Conservation (phyloP, 2,113 vertebrate genomes). For the Pseudopipra pipra region DNA sequence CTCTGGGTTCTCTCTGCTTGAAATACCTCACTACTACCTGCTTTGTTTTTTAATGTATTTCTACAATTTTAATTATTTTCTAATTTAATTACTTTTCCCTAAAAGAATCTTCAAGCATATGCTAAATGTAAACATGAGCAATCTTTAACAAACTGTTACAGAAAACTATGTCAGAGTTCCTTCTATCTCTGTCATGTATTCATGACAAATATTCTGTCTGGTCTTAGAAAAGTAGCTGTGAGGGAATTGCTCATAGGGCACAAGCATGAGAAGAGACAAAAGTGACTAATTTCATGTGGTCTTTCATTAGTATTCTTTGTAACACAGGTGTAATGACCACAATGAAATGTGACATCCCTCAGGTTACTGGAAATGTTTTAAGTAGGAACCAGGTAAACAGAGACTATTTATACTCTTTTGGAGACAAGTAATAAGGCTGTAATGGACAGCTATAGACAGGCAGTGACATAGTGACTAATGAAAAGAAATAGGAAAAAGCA, state of each 20-base stretch:
- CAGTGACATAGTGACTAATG: slow-evolving; percentile 28
- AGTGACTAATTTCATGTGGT: background rate
- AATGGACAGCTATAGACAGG: slow-evolving; percentile 27
- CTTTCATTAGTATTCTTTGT: background rate
- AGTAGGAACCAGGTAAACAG: slow-evolving; percentile 6
- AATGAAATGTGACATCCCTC: background rate
- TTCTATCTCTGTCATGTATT: background rate
- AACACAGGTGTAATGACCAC: background rate
- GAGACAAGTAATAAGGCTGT: background rate
- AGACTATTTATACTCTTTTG: background rate
- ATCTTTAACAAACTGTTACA: background rate
- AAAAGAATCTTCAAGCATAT: background rate
- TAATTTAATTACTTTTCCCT: background rate
- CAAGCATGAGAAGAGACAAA: background rate
- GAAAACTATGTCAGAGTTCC: background rate
- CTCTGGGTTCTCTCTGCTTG: background rate
- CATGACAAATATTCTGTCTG: background rate
- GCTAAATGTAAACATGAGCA: background rate
- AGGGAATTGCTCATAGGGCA: background rate
- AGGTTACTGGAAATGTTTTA: background rate
- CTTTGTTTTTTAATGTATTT: background rate
- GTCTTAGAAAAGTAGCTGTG: background rate
- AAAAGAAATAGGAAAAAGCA: slow-evolving; percentile 50
- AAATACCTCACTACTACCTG: background rate
- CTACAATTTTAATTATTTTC: background rate